Conservation (phyloP, 1,140 invertebrate genomes). For the Liolophura sinensis region DNA sequence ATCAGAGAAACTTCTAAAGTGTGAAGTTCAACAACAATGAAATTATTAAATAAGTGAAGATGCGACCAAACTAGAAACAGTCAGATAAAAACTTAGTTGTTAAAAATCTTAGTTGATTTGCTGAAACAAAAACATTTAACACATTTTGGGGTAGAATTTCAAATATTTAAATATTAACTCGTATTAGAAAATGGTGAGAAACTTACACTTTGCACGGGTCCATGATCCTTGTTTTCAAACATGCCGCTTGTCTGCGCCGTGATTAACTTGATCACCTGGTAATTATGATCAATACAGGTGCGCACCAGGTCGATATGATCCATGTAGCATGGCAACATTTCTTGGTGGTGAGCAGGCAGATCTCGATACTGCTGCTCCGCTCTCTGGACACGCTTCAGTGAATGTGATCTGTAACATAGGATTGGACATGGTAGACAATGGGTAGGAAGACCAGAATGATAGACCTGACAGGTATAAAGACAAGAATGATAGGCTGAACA, state of each 20-base stretch:
- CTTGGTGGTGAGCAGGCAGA: conserved; percentile 76
- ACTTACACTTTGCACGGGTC: conserved; percentile 27
- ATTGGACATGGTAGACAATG: too few relatives aligned
- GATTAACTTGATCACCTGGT: conserved; percentile 80
- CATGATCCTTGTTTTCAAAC: conserved; percentile 76
- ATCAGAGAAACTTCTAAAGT: background rate
- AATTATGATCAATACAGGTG: conserved; percentile 82
- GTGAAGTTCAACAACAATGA: background rate
- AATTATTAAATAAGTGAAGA: background rate
- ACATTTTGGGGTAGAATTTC: background rate
- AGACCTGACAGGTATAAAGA: too few relatives aligned
- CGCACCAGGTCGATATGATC: conserved; percentile 74
- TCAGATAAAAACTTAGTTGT: background rate
- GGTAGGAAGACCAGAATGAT: too few relatives aligned
- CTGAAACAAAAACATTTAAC: background rate
- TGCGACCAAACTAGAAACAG: background rate
- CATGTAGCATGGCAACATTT: conserved; percentile 74
- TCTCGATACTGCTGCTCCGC: conserved; percentile 75
- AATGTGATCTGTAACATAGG: conserved; percentile 53
- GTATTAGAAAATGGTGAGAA: background rate
- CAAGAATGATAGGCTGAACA: too few relatives aligned
- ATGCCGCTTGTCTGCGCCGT: conserved; percentile 79
- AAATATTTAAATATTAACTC: background rate
- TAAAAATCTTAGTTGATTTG: conserved; percentile 4
- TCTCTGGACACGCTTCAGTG: conserved; percentile 67